phyloP scores from a whole-genome alignment of 1,140 invertebrate genomes.

The Panagrolaimus sp. region DNA sequence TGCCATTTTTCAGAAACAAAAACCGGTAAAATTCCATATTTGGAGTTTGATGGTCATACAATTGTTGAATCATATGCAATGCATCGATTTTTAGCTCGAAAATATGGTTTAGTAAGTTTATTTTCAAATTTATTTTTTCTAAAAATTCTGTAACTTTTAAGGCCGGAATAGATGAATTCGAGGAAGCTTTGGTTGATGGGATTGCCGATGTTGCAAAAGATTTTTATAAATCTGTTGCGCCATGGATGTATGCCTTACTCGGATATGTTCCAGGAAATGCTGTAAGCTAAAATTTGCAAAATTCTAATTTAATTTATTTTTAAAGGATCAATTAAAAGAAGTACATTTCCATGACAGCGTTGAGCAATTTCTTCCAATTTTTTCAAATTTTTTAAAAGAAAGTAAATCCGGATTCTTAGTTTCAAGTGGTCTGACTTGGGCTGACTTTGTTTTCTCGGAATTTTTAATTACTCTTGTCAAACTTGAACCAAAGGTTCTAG shows the following conservation, averaged over 20 bases:
- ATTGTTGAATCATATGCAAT: conserved; percentile 7
- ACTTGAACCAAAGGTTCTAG: neutral
- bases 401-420: neutral
- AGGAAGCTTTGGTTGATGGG: neutral
- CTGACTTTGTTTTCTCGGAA: conserved; percentile 14
- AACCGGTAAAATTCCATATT: conserved; percentile 3
- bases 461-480: neutral
- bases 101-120: neutral
- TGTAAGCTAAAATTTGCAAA: neutral
- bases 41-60: neutral
- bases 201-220: conserved; percentile 1
- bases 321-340: neutral
- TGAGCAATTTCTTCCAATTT: neutral
- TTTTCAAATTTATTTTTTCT: no score
- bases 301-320: neutral
- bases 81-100: neutral
- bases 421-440: neutral
- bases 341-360: neutral
- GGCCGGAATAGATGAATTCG: conserved; percentile 5
- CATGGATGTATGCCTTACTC: neutral
- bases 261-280: neutral
- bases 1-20: neutral
- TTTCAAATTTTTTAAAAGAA: neutral
- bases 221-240: neutral
- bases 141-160: no score